A percentile compares a stretch with the other conserved stretches of the same genome.
phyloP scores from a whole-genome alignment of 2,797 vertebrate genomes.

The Florisuga fusca region DNA sequence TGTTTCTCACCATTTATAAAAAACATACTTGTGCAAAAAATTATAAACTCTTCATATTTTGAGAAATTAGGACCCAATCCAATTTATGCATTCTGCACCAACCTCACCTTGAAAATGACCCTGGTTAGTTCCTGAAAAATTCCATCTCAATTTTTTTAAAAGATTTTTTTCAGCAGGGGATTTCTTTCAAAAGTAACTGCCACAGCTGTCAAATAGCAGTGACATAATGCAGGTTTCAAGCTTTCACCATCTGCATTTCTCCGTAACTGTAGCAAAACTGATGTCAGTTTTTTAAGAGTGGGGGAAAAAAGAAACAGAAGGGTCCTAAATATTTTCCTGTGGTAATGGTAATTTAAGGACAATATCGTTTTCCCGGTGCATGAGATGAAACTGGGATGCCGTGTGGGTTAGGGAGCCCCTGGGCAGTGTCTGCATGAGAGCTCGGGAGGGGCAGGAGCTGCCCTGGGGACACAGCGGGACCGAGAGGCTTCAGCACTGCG shows the following conservation, averaged over 20 bases:
- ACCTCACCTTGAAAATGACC: neutral
- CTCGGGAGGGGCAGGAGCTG: too few species aligned
- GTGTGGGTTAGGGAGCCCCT: too few species aligned
- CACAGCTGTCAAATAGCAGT: neutral
- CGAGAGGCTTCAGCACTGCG: too few species aligned
- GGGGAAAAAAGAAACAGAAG: neutral
- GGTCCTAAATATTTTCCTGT: neutral
- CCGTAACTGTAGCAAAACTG: neutral
- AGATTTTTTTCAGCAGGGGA: neutral
- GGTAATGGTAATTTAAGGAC: neutral
- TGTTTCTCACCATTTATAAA: neutral
- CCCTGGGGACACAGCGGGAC: too few species aligned
- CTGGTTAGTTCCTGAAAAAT: neutral
- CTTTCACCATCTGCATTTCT: neutral
- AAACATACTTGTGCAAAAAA: neutral
- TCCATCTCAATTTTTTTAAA: neutral
- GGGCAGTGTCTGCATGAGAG: too few species aligned
- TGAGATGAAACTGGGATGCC: neutral
- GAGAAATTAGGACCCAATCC: neutral
- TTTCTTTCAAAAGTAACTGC: neutral
- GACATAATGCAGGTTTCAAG: neutral
- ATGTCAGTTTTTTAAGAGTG: neutral
- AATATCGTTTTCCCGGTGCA: neutral
- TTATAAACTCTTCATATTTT: neutral
- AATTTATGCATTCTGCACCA: neutral